Percentiles rank a stretch among this genome's conserved stretches.
Conservation (phyloP, 2,113 vertebrate genomes). For the Ceyx cyanopectus region DNA sequence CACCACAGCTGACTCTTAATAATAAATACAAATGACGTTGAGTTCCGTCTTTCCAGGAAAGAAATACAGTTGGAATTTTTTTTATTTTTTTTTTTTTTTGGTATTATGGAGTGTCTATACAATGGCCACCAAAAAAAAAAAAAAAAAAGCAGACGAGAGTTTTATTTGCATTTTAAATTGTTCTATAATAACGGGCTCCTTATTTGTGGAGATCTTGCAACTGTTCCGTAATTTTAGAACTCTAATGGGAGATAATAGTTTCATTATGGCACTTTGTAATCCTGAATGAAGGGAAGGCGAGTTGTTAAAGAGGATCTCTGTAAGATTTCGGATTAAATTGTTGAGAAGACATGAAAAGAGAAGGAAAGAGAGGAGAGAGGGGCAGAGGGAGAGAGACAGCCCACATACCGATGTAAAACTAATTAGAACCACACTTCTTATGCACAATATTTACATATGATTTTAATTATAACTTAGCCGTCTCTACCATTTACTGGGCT, state of each 20-base stretch:
- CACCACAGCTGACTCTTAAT: conserved; percentile 73
- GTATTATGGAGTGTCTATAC: not conserved
- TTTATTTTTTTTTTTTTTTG: conserved; percentile 36
- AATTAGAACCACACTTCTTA: conserved; percentile 78
- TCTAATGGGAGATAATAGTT: conserved; percentile 36
- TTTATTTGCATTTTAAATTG: conserved; percentile 20
- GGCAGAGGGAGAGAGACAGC: not conserved
- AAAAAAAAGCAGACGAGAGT: not conserved
- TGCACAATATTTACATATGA: conserved; percentile 73
- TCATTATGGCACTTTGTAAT: conserved; percentile 50
- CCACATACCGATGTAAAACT: conserved; percentile 64
- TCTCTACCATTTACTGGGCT: conserved; percentile 18
- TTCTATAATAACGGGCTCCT: conserved; percentile 33
- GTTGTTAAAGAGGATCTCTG: conserved; percentile 3
- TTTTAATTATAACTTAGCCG: conserved; percentile 68
- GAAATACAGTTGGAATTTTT: conserved; percentile 28
- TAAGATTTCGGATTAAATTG: conserved; percentile 44
- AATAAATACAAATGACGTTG: conserved; percentile 73
- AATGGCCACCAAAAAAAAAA: not conserved
- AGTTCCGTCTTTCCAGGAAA: conserved; percentile 74
- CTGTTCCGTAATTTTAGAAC: conserved; percentile 15
- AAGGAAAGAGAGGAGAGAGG: not conserved
- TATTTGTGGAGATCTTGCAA: conserved; percentile 27
- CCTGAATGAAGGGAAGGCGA: not conserved
- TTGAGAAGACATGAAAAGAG: conserved; percentile 47